Percentiles rank a stretch among this genome's conserved stretches.
Conservation (phyloP, 2,113 vertebrate genomes). For the Menura novaehollandiae region DNA sequence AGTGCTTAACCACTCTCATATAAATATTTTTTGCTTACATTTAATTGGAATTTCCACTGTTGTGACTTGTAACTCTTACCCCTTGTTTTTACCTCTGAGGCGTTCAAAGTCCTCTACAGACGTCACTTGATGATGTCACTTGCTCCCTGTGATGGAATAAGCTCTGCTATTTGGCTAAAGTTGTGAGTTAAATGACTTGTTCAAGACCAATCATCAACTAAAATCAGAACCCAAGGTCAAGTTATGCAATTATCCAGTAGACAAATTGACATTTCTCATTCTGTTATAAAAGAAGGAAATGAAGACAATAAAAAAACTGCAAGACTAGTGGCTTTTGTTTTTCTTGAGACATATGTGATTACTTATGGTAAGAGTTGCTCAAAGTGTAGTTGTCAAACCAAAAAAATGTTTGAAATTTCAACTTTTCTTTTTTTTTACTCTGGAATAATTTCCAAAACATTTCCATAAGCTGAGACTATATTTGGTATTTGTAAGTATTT, state of each 20-base stretch:
- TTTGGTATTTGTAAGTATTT: background rate
- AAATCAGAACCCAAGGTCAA: background rate
- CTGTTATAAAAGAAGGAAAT: background rate
- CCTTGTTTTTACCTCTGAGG: background rate
- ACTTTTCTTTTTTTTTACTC: background rate
- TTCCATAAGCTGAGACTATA: background rate
- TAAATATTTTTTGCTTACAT: background rate
- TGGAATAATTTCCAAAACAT: conserved; percentile 3
- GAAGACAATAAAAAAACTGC: background rate
- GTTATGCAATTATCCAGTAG: background rate
- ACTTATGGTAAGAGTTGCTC: background rate
- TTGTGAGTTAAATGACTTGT: background rate
- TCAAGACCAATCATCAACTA: background rate
- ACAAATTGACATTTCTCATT: background rate
- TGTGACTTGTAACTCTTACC: background rate
- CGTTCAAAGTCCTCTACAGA: background rate
- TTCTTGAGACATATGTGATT: conserved; percentile 21
- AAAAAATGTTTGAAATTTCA: conserved; percentile 9
- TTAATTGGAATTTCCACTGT: background rate
- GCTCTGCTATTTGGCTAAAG: background rate
- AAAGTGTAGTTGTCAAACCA: background rate
- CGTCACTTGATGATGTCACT: background rate
- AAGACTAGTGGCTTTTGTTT: background rate
- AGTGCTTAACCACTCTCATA: background rate
- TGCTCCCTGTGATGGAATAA: background rate